Evolutionary conservation across 30 jellyfish, hydroid and myxozoan genomes (phyloP).

Genomic region (Turritopsis dohrnii): DNA sequence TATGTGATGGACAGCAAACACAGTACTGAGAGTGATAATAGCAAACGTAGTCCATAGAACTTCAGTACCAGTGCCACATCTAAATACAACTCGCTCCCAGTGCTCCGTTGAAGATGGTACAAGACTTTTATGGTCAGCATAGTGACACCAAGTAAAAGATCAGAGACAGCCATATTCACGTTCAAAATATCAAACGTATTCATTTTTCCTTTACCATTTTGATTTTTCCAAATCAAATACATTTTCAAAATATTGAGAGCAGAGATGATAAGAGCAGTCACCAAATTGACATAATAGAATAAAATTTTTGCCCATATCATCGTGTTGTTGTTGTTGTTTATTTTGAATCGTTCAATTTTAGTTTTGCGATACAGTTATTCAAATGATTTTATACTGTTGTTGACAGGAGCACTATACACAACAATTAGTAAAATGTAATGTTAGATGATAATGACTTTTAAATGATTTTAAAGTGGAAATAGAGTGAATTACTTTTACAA

Average conservation of each 20-base stretch:
- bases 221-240: neutral
- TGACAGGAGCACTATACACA: neutral
- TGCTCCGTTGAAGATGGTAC: neutral
- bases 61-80: neutral
- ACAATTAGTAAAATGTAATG: neutral
- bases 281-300: neutral
- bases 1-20: neutral
- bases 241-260: neutral
- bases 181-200: neutral
- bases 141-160: neutral
- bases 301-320: neutral
- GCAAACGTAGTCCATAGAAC: neutral
- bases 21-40: neutral
- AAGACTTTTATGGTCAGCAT: neutral
- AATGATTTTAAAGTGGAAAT: neutral
- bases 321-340: neutral
- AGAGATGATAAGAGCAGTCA: neutral
- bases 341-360: neutral
- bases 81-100: neutral
- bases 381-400: no score
- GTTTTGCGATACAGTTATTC: neutral
- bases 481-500: neutral
- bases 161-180: neutral
- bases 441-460: neutral
- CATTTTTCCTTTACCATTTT: neutral